A percentile compares a stretch with the other conserved stretches of the same genome.
phyloP scores from a whole-genome alignment of 2,888 invertebrate species.

The Copidosoma aretas region DNA sequence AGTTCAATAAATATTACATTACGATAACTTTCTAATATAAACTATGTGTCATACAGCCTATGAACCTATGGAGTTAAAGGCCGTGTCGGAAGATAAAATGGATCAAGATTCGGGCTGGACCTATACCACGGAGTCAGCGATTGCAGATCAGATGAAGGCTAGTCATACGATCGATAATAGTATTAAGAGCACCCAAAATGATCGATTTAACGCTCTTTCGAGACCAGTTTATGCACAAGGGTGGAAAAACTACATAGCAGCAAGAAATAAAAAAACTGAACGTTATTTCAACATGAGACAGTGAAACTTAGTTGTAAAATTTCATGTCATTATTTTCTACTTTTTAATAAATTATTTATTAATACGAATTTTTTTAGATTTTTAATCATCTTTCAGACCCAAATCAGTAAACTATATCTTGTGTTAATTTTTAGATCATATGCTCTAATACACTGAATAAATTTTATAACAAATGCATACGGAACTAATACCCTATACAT shows the following conservation, averaged over 20 bases:
- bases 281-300: slow-evolving; percentile 6
- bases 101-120: slow-evolving; percentile 15
- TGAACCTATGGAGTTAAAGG: slow-evolving; percentile 7
- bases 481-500: too few relatives aligned
- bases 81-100: slow-evolving; percentile 11
- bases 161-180: slow-evolving; percentile 19
- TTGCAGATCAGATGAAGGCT: slow-evolving; percentile 13
- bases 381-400: too few relatives aligned
- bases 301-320: not conserved
- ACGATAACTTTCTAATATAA: too few relatives aligned
- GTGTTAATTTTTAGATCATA: too few relatives aligned
- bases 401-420: too few relatives aligned
- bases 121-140: slow-evolving; percentile 10
- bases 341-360: too few relatives aligned
- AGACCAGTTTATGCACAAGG: slow-evolving; percentile 42
- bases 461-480: too few relatives aligned
- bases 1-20: too few relatives aligned
- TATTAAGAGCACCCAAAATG: not conserved
- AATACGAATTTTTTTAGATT: too few relatives aligned
- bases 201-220: slow-evolving; percentile 4
- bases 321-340: too few relatives aligned
- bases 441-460: too few relatives aligned
- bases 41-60: not conserved
- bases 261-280: not conserved
- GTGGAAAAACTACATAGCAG: slow-evolving; percentile 46